These are phyloP conservation scores for Lasioglossum oenotherae DNA, from an alignment of 2,888 invertebrate species.

Conservation along the genomic window DNA sequence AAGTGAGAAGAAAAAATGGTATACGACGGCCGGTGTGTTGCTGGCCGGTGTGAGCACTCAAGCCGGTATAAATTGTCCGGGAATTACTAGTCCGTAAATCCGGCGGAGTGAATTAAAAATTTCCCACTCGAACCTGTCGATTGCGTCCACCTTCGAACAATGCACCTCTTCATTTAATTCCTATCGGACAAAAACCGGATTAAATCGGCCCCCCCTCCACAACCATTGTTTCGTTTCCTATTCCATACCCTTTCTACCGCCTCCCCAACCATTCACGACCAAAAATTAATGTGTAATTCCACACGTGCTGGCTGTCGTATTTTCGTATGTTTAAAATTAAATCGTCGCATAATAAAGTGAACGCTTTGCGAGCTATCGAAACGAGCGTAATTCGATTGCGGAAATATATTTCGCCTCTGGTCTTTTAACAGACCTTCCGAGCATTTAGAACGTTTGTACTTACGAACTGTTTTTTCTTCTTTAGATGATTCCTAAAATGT, in stretches of 20 bases:
- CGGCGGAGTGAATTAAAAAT: slow-evolving; percentile 68
- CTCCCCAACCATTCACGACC: neutral
- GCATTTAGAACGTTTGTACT: neutral
- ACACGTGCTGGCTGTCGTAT: neutral
- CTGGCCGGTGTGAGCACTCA: slow-evolving; percentile 20
- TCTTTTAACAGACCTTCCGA: too few species aligned
- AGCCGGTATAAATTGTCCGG: slow-evolving; percentile 60
- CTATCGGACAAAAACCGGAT: slow-evolving; percentile 28
- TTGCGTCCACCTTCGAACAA: slow-evolving; percentile 40
- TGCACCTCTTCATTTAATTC: slow-evolving; percentile 36
- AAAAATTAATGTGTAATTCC: slow-evolving; percentile 18
- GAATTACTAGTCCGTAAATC: slow-evolving; percentile 64
- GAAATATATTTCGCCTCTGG: neutral
- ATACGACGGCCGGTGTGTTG: slow-evolving; percentile 40
- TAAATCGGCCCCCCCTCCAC: slow-evolving; percentile 23
- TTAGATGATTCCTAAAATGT: too few species aligned
- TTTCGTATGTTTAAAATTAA: neutral
- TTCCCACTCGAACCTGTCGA: slow-evolving; percentile 46
- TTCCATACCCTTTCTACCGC: neutral
- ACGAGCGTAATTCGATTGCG: neutral
- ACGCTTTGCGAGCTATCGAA: neutral
- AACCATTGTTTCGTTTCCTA: slow-evolving; percentile 14
- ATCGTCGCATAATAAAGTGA: neutral
- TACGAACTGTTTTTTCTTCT: too few species aligned
- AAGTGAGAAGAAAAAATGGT: slow-evolving; percentile 4